Conservation (phyloP, 2,113 vertebrate species). For the Leptosomus discolor region DNA sequence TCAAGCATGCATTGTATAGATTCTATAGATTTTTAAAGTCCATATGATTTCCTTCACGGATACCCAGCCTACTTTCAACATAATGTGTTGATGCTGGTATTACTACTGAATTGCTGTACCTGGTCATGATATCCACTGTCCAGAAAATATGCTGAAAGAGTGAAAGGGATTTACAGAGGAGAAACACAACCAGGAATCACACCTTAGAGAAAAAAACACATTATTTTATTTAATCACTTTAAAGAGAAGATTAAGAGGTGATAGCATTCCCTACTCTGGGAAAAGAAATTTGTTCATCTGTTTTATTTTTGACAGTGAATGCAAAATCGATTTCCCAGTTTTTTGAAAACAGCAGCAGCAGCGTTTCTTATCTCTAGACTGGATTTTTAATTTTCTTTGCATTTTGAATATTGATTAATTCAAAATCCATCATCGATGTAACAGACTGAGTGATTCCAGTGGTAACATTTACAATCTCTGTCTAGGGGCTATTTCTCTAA, state of each 20-base stretch:
- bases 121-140: neutral
- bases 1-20: neutral
- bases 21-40: neutral
- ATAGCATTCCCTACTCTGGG: neutral
- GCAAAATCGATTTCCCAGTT: neutral
- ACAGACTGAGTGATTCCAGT: neutral
- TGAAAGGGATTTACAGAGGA: neutral
- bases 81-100: neutral
- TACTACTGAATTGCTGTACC: neutral
- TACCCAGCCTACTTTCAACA: fast-evolving
- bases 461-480: neutral
- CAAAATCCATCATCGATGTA: neutral
- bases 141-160: neutral
- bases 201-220: neutral
- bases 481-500: neutral
- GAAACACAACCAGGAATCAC: neutral
- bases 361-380: neutral
- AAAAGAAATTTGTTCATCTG: neutral
- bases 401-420: neutral
- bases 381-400: neutral
- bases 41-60: neutral
- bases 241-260: neutral
- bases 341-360: neutral
- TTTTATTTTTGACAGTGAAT: neutral
- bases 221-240: neutral